phyloP scores from a whole-genome alignment of 2,113 vertebrate genomes.

The Caloenas nicobarica region DNA sequence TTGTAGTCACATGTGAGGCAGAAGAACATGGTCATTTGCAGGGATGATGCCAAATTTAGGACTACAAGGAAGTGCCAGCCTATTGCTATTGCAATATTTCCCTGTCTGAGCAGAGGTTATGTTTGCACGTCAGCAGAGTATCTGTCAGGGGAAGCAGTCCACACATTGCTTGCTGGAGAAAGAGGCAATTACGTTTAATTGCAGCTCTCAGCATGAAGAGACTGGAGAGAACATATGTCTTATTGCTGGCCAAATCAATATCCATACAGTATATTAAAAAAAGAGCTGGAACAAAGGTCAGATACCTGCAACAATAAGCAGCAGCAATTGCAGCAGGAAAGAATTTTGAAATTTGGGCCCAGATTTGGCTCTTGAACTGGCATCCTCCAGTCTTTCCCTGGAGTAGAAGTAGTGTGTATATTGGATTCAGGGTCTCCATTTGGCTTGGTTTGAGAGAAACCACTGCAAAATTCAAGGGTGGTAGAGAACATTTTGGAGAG shows the following conservation, averaged over 20 bases:
- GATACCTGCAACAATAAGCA: not conserved
- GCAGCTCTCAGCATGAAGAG: not conserved
- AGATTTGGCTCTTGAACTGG: not conserved
- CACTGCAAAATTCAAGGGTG: not conserved
- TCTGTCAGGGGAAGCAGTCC: constrained; percentile 22
- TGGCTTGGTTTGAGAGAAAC: not conserved
- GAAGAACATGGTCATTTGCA: not conserved
- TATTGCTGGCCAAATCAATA: not conserved
- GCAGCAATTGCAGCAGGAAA: not conserved
- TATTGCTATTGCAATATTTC: not conserved
- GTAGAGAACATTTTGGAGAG: not conserved
- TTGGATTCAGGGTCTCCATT: not conserved
- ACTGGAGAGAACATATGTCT: not conserved
- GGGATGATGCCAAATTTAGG: not conserved
- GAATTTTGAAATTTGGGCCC: not conserved
- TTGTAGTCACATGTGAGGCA: not conserved
- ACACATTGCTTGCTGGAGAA: constrained; percentile 4
- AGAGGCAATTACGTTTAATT: constrained; percentile 40
- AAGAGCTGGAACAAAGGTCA: not conserved
- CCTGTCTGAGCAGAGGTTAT: not conserved
- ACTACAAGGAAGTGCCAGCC: not conserved
- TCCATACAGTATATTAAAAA: not conserved
- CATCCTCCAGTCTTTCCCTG: not conserved
- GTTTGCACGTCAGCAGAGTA: not conserved
- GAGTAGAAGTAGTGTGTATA: not conserved